A percentile compares a stretch with the other conserved stretches of the same genome.
Evolutionary conservation across 1,140 invertebrate genomes (phyloP).

Genomic region (Pristionchus pacificus): DNA sequence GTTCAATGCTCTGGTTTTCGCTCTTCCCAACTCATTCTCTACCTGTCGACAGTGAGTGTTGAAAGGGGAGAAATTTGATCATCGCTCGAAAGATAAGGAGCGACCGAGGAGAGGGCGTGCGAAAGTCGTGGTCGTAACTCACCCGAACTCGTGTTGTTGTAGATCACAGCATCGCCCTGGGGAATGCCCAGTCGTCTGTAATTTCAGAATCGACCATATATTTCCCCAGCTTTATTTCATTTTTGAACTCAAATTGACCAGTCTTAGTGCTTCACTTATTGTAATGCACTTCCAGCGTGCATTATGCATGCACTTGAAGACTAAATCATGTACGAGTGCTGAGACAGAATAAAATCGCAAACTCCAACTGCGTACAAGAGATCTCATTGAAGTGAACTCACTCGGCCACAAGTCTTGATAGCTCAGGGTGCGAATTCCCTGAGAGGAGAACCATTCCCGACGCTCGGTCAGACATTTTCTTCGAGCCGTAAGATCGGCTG

Average conservation of each 20-base stretch:
- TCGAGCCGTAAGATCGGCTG: background rate
- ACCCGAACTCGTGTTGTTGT: conserved; percentile 54
- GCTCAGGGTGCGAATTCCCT: conserved; percentile 52
- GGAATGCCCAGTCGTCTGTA: conserved; percentile 45
- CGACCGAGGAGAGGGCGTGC: background rate
- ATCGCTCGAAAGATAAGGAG: background rate
- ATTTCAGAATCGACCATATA: too few species aligned
- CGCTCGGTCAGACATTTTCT: conserved; percentile 41
- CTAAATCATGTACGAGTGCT: too few species aligned
- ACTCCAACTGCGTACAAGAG: background rate
- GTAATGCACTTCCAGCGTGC: too few species aligned
- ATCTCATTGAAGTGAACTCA: conserved; percentile 17
- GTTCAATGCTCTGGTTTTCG: too few species aligned
- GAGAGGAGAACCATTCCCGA: conserved; percentile 50
- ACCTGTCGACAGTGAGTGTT: too few species aligned
- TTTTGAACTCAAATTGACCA: too few species aligned
- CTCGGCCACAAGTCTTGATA: conserved; percentile 42
- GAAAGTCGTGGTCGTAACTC: background rate
- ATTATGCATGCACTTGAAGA: too few species aligned
- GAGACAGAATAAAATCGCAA: too few species aligned
- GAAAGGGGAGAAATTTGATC: too few species aligned
- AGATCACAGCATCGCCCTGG: conserved; percentile 50
- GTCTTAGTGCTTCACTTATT: too few species aligned
- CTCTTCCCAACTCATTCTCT: too few species aligned
- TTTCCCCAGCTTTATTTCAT: too few species aligned